A percentile compares a stretch with the other conserved stretches of the same genome.
Conservation (phyloP, 2,113 vertebrate species). For the Larimichthys polyactis region DNA sequence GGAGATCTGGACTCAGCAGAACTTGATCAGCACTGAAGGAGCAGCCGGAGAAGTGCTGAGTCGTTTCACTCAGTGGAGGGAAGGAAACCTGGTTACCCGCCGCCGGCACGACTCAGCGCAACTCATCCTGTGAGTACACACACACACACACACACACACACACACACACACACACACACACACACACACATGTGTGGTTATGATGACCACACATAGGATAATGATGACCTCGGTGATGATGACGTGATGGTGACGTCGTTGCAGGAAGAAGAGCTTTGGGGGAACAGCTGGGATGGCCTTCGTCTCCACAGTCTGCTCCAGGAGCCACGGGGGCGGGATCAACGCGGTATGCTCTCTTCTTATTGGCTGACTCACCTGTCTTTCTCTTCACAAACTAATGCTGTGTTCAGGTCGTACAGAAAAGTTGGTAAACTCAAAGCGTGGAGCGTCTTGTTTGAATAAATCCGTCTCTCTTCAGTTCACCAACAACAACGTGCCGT, state of each 20-base stretch:
- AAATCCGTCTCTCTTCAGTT: slow-evolving; percentile 71
- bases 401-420: neutral
- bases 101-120: slow-evolving; percentile 95
- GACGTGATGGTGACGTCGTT: slow-evolving; percentile 20
- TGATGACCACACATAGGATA: too few relatives aligned
- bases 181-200: too few relatives aligned
- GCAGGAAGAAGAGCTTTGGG: slow-evolving; percentile 92
- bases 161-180: too few relatives aligned
- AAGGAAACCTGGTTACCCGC: slow-evolving; percentile 88
- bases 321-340: slow-evolving; percentile 95
- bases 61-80: slow-evolving; percentile 95
- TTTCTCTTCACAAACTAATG: neutral
- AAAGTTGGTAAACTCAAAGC: neutral
- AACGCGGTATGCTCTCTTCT: slow-evolving; percentile 87
- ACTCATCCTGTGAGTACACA: slow-evolving; percentile 90
- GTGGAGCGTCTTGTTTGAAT: too few relatives aligned
- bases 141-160: neutral
- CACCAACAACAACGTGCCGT: slow-evolving; percentile 81
- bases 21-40: slow-evolving; percentile 87
- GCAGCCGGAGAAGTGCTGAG: slow-evolving; percentile 92
- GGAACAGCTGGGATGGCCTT: slow-evolving; percentile 98
- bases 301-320: slow-evolving; percentile 94
- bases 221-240: slow-evolving; percentile 1
- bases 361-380: slow-evolving; percentile 4
- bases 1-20: slow-evolving; percentile 92